These are phyloP conservation scores for Halictus quadricinctus DNA, from an alignment of 2,888 invertebrate species.

Conservation along the genomic window DNA sequence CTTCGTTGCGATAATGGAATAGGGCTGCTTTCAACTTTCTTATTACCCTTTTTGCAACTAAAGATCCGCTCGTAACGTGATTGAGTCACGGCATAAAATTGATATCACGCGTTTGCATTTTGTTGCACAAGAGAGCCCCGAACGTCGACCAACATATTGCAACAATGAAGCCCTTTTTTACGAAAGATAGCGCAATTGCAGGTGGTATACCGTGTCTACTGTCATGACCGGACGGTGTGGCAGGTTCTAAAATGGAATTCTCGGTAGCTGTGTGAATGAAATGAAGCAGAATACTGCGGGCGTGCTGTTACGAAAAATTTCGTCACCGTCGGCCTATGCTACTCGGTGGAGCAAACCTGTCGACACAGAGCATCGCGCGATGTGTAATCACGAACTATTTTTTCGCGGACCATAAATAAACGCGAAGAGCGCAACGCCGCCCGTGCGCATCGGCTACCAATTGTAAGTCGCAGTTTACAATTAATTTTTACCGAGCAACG, in stretches of 20 bases:
- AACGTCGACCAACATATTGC: constrained; percentile 9
- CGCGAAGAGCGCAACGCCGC: constrained; percentile 13
- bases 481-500: constrained; percentile 20
- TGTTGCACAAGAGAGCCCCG: background rate
- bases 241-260: background rate
- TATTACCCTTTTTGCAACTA: too few species aligned
- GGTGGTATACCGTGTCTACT: background rate
- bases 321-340: constrained; percentile 17
- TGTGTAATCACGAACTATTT: constrained; percentile 53
- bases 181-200: background rate
- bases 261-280: background rate
- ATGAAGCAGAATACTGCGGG: background rate
- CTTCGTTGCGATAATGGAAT: too few species aligned
- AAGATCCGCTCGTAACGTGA: too few species aligned
- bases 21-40: too few species aligned
- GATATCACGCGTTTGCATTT: background rate
- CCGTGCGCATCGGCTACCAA: constrained; percentile 1
- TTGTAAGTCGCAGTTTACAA: constrained; percentile 26
- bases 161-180: background rate
- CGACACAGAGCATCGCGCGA: constrained; percentile 22
- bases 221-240: background rate
- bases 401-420: constrained; percentile 57
- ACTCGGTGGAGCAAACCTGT: constrained; percentile 10
- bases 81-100: too few species aligned
- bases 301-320: constrained; percentile 46